A percentile compares a stretch with the other conserved stretches of the same genome.
Conservation (phyloP, 2,797 vertebrate genomes). For the Yasuhikotakia modesta region DNA sequence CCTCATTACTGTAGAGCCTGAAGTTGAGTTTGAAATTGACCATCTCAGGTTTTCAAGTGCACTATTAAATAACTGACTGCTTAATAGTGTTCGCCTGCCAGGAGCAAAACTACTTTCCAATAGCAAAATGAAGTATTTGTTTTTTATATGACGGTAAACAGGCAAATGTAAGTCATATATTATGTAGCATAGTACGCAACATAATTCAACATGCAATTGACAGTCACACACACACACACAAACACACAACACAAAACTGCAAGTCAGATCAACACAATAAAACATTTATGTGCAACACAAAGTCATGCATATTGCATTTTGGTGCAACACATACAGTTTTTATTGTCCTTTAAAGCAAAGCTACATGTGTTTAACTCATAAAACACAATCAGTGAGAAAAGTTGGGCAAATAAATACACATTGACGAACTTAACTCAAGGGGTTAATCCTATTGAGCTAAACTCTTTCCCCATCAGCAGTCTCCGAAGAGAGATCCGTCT, state of each 20-base stretch:
- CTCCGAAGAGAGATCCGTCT: slow-evolving; percentile 47
- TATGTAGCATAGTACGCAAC: neutral
- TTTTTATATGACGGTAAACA: slow-evolving; percentile 17
- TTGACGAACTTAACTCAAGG: slow-evolving; percentile 2
- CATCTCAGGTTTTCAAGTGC: slow-evolving; percentile 41
- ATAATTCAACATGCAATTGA: neutral
- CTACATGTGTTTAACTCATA: slow-evolving; percentile 20
- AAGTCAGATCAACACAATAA: too few relatives aligned
- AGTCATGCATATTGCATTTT: too few relatives aligned
- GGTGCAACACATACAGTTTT: too few relatives aligned
- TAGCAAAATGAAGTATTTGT: slow-evolving; percentile 13
- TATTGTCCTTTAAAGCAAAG: neutral
- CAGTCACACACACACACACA: neutral
- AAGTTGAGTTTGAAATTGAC: slow-evolving; percentile 8
- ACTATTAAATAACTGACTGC: slow-evolving; percentile 51
- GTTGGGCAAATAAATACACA: slow-evolving; percentile 6
- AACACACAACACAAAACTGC: too few relatives aligned
- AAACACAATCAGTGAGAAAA: slow-evolving; percentile 29
- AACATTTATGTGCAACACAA: too few relatives aligned
- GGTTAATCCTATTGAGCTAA: slow-evolving; percentile 40
- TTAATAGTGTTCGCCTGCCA: slow-evolving; percentile 45
- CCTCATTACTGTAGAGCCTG: slow-evolving; percentile 44
- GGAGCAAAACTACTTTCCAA: slow-evolving; percentile 39
- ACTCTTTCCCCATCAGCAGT: slow-evolving; percentile 26
- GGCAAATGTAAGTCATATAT: neutral